phyloP scores from a whole-genome alignment of 2,888 invertebrate genomes.

The Alitta virens region DNA sequence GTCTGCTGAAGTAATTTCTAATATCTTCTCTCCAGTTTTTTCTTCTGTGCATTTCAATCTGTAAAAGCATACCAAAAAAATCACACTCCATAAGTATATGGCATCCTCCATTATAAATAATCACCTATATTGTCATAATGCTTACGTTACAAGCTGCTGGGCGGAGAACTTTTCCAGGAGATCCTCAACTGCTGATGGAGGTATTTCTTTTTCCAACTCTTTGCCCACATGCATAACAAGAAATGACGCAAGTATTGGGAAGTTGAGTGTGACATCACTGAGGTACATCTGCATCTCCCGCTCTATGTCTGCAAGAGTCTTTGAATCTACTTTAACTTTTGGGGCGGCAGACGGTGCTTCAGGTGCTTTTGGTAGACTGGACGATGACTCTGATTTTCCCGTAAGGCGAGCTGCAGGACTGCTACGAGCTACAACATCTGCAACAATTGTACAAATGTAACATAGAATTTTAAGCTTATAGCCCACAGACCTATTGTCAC shows the following conservation, averaged over 20 bases:
- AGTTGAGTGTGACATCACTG: conserved; percentile 68
- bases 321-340: too few species aligned
- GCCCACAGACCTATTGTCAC: too few species aligned
- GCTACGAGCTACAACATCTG: too few species aligned
- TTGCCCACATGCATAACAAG: conserved; percentile 64
- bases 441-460: too few species aligned
- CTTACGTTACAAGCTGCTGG: conserved; percentile 67
- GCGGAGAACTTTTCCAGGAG: conserved; percentile 75
- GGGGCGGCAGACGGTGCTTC: neutral
- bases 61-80: too few species aligned
- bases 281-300: conserved; percentile 67
- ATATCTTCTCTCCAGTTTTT: too few species aligned
- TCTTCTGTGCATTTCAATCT: too few species aligned
- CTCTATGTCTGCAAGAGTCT: conserved; percentile 60
- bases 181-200: conserved; percentile 68
- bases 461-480: too few species aligned
- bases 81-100: too few species aligned
- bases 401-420: too few species aligned
- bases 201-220: conserved; percentile 60
- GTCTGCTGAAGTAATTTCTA: too few species aligned
- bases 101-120: neutral
- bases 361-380: neutral
- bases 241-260: conserved; percentile 71
- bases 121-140: neutral
- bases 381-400: too few species aligned